Evolutionary conservation across 2,113 vertebrate genomes (phyloP).

Genomic region (Bungarus multicinctus): DNA sequence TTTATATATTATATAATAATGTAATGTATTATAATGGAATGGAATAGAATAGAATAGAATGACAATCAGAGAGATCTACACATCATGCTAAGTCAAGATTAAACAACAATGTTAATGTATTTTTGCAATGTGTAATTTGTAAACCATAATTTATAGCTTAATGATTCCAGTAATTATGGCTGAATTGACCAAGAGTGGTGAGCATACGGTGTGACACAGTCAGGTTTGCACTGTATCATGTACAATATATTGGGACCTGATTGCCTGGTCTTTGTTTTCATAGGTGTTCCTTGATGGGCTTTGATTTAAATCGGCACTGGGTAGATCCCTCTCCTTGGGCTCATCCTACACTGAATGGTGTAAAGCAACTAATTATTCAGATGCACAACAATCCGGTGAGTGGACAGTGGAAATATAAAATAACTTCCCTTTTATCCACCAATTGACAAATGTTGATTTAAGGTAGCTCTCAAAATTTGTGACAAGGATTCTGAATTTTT

Average conservation of each 20-base stretch:
- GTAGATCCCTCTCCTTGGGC: constrained; percentile 95
- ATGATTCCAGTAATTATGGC: background rate
- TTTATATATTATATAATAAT: constrained; percentile 14
- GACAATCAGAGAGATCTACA: constrained; percentile 18
- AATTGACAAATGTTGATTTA: background rate
- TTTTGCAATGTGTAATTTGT: background rate
- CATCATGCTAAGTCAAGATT: background rate
- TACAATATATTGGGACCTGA: background rate
- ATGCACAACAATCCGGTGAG: constrained; percentile 95
- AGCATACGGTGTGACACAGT: background rate
- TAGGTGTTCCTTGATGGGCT: constrained; percentile 97
- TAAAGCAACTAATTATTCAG: constrained; percentile 92
- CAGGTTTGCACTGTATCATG: background rate
- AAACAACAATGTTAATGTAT: background rate
- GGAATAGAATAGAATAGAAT: constrained; percentile 31
- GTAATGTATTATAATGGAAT: background rate
- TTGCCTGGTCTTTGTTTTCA: constrained; percentile 21
- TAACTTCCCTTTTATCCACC: background rate
- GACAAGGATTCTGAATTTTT: background rate
- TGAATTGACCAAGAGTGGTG: background rate
- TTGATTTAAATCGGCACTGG: constrained; percentile 97
- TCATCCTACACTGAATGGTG: constrained; percentile 91
- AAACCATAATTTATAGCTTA: background rate
- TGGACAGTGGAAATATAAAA: constrained; percentile 32
- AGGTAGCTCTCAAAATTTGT: background rate